Base-by-base conservation (phyloP, 1,140 invertebrate species). In the Chrysopa pallens region DNA sequence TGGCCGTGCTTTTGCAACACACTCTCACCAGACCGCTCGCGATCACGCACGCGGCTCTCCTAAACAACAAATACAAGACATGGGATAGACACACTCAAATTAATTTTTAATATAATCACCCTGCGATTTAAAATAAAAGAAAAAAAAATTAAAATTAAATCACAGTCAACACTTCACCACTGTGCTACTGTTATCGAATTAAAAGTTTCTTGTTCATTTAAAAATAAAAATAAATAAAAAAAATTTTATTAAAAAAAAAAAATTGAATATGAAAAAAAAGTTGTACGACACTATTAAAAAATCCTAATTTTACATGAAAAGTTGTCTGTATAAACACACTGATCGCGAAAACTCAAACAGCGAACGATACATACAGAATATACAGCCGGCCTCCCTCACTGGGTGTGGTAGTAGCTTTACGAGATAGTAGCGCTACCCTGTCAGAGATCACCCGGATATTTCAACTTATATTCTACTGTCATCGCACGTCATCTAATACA, bases 341-440 rank as follows among this genome's bases (percentile, higher is more conserved):
- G 41, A 50, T 43, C 42, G 45, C 45, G 42, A 45, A 38, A 23
- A 23, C 17, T 23, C 17, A 23, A 23, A 23, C 17, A 23, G 17
- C 17, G 17, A 23, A 23, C 17, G 17, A 23, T 23, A 23, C 17
- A 23, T 23, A 23, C 17, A 23, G 17, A 23, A 23, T 48, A 36
- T 41, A 46, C 44, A 47, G 33, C 43, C 45, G 49, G 42, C 44
- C 45, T 47, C 45, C 40, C 43, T 42, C 31, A 33, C 31, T 66
- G 63, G 64, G 64, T 68, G 64, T 66, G 66, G 64, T 66, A 60
- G 61, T 54, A 54, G 56, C 17, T 36, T 36, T 40, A 40, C 43
- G 38, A 52, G 50, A 48, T 50, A 48, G 48, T 47, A 46, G 44
- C 49, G 47, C 17, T 35, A 13, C 35, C 27, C 48, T 48, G 54